Evolutionary conservation across 1,140 invertebrate species (phyloP), one percentile per base, ranked within the genome.

Genomic region (Drosophila elegans): DNA sequence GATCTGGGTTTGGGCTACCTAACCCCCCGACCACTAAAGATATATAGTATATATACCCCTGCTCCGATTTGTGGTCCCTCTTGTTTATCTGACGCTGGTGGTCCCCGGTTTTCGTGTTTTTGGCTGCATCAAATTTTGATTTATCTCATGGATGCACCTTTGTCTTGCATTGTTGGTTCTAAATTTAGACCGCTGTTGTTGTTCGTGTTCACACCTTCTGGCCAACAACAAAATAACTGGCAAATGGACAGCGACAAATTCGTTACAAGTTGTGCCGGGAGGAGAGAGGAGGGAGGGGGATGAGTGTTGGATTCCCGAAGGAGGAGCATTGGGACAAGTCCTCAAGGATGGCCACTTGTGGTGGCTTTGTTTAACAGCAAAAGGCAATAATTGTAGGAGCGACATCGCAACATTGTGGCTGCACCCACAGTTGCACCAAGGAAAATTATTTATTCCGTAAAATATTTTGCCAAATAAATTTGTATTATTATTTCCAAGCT

Each of bases 341-440:
- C 68, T 57, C 61, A 7, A 63, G 39, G 21, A 63, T 63, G 54
- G 62, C 39, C 21, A 67, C 36, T 44, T 61, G 55, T 66, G 36
- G 57, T 56, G 42, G 61, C 74, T 68, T 86, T 86, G 82, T 80
- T 84, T 41, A 81, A 86, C 83, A 86, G 59, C 75, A 55, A 86
- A 86, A 86, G 54, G 78, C 83, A 88, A 86, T 86, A 88, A 86
- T 86, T 86, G 83, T 86, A 79, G 32, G 42, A 72, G 42, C 36
- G 16, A 21, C 29, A 44, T 4, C 10, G 9, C 48, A 39, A 61
- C 39, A 45, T 21, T 34, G 13, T 11, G 21, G 44, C 60, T 66
- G 63, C 63, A 64, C 63, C 63, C 29, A 44, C 12, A 13, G n/a
- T 3, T 32, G 10, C 39, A 56, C 54, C 44, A 0, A 5, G 13